These are phyloP conservation scores for Drosophila busckii DNA, from an alignment of 1,140 invertebrate genomes.

Conservation along the genomic window DNA sequence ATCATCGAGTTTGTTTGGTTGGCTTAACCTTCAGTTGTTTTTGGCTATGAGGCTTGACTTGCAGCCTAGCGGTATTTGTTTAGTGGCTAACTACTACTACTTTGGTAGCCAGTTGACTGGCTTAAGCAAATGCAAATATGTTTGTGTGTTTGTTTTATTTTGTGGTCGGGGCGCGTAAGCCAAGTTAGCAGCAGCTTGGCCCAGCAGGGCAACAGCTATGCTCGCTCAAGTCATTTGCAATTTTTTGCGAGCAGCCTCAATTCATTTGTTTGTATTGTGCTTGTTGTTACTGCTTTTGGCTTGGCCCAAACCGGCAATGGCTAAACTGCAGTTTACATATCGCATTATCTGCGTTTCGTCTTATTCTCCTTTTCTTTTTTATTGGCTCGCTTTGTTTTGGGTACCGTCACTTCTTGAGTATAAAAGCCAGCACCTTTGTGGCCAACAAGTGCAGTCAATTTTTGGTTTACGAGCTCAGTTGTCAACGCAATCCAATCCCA, in stretches of 20 bases:
- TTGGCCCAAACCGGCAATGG: constrained; percentile 26
- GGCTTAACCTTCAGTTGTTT: no score
- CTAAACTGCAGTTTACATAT: constrained; percentile 69
- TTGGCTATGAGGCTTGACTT: no score
- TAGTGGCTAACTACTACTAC: no score
- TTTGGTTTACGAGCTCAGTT: constrained; percentile 57
- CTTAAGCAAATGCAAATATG: no score
- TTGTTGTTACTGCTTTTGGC: constrained; percentile 38
- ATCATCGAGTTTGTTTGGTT: no score
- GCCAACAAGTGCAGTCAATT: constrained; percentile 51
- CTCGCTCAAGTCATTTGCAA: constrained; percentile 13
- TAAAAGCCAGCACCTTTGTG: constrained; percentile 45
- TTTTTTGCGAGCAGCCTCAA: constrained; percentile 37
- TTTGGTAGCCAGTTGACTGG: no score
- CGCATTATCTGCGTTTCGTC: constrained; percentile 51
- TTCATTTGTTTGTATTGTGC: constrained; percentile 31
- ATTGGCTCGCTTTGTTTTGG: background rate
- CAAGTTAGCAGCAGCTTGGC: constrained; percentile 12
- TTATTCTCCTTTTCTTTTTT: constrained; percentile 7
- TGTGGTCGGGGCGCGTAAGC: no score
- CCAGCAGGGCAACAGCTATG: constrained; percentile 11
- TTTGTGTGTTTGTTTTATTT: no score
- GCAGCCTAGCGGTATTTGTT: no score
- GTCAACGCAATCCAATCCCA: constrained; percentile 1
- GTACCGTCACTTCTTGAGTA: constrained; percentile 30